Base-by-base conservation (phyloP, 1,140 invertebrate species). In the Alviniconcha marisindica region DNA sequence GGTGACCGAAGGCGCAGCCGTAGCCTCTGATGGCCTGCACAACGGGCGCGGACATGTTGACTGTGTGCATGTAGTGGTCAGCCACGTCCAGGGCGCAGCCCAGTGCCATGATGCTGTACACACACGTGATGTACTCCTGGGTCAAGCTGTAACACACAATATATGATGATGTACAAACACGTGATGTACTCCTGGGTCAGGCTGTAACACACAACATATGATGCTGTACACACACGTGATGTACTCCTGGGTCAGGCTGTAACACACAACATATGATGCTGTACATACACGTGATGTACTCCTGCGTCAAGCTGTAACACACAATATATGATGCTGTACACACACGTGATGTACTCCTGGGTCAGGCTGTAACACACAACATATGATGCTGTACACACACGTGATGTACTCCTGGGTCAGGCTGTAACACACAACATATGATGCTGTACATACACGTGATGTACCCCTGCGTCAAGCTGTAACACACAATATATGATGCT, bases 101-200 rank as follows among this genome's bases (percentile, higher is more conserved):
- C 3, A 87, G 56, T 0, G 86, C 83, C 78, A 84, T 84, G 0
- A 87, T 79, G 63, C 66, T 81, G 78, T 85, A 87, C 21, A 87
- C 78, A 33, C 86, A 87, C 36, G 42, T 83, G 44, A 87, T 85
- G 77, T 87, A 87, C 71, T 87, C 86, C 36, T 85, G 80, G 44
- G 86, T 87, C 33, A 83, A 33, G 51, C 86, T 87, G 83, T 3
- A 44, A 73, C 18, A 51, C 21, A 60, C 44, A 60, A 18, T 14
- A 5, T 24, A 84, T 84, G 0, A 87, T 79, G 63, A 38, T 81
- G 74, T 85, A 87, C 15, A 87, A 71, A 33, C 85, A 87, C 33
- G 38, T 83, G 42, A 87, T 84, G 77, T 87, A 87, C 69, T 87
- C 85, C 31, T 84, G 79, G 40, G 86, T 87, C 33, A 83, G 42